A percentile compares a stretch with the other conserved stretches of the same genome.
These are phyloP conservation scores for Xylota segnis DNA, from an alignment of 2,888 invertebrate genomes.

Conservation along the genomic window DNA sequence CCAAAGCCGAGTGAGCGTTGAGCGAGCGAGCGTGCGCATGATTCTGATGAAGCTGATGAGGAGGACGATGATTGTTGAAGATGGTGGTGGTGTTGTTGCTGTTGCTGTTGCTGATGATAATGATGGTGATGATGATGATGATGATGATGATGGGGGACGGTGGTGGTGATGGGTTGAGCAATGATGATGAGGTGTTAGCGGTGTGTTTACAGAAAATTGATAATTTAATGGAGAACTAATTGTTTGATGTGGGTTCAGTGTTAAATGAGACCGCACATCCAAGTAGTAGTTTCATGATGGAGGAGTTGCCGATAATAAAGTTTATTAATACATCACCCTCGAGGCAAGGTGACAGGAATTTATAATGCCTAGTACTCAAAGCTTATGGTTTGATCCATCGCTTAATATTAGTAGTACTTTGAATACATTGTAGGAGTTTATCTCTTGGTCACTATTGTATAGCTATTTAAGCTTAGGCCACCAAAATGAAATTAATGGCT, in stretches of 20 bases:
- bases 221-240: conserved; percentile 73
- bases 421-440: no score
- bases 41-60: conserved; percentile 59
- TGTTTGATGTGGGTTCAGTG: conserved; percentile 57
- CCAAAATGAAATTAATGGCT: no score
- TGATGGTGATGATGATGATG: conserved; percentile 22
- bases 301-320: not conserved
- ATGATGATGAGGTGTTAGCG: conserved; percentile 74
- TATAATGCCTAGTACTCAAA: not conserved
- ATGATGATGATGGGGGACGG: conserved; percentile 29
- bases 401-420: no score
- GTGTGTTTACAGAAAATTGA: conserved; percentile 72
- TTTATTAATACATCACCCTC: not conserved
- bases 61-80: conserved; percentile 56
- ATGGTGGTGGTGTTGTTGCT: conserved; percentile 36
- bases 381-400: no score
- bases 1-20: conserved; percentile 25
- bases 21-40: conserved; percentile 60
- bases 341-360: not conserved
- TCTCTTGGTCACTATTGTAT: no score
- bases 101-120: conserved; percentile 23
- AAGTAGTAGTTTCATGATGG: not conserved
- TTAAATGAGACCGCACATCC: conserved; percentile 15
- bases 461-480: no score
- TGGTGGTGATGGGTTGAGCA: conserved; percentile 48